phyloP scores from a whole-genome alignment of 2,797 vertebrate species.

The Leucoraja ocellata region DNA sequence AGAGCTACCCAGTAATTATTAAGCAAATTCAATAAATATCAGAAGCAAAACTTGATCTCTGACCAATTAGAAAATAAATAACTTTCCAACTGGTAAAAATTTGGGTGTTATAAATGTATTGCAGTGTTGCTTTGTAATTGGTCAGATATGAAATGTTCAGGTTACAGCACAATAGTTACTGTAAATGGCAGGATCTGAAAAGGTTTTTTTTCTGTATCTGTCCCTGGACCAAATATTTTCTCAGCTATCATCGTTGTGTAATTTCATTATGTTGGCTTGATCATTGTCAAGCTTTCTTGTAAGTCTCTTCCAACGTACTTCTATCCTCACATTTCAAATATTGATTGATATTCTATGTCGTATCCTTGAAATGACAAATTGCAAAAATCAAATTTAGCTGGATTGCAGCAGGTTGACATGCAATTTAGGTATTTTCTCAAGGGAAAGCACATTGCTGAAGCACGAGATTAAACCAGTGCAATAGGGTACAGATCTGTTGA shows the following conservation, averaged over 20 bases:
- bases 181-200: too few species aligned
- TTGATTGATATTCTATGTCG: not conserved
- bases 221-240: not conserved
- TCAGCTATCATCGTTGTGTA: not conserved
- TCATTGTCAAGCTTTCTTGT: not conserved
- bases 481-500: not conserved
- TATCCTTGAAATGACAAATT: slow-evolving; percentile 14
- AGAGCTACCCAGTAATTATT: not conserved
- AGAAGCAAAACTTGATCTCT: not conserved
- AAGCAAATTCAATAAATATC: not conserved
- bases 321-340: not conserved
- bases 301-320: not conserved
- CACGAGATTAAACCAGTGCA: not conserved
- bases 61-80: not conserved
- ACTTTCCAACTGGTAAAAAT: not conserved
- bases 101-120: not conserved
- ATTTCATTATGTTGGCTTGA: not conserved
- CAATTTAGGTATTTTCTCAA: not conserved
- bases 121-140: not conserved
- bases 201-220: not conserved
- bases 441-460: not conserved
- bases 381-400: not conserved
- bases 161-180: not conserved
- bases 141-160: not conserved
- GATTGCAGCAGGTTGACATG: not conserved